phyloP scores from a whole-genome alignment of 2,797 vertebrate species.

The Chaetodon trifasciatus region DNA sequence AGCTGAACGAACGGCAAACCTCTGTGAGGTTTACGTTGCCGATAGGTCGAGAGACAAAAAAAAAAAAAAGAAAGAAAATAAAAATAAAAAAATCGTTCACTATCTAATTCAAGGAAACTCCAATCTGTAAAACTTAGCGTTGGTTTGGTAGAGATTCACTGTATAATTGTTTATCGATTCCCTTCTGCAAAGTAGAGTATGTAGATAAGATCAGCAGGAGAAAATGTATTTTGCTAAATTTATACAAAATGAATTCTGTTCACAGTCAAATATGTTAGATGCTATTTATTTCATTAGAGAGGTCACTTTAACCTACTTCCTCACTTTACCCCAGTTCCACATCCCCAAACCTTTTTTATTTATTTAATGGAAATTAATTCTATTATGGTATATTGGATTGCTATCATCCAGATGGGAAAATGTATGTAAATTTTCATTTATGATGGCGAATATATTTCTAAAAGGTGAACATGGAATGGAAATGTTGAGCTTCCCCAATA shows the following conservation, averaged over 20 bases:
- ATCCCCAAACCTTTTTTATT: slow-evolving; percentile 69
- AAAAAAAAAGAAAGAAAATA: slow-evolving; percentile 17
- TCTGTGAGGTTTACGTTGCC: slow-evolving; percentile 84
- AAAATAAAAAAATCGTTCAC: slow-evolving; percentile 45
- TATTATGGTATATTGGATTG: slow-evolving; percentile 74
- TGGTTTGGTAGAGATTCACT: slow-evolving; percentile 84
- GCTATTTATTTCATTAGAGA: slow-evolving; percentile 80
- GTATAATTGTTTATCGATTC: slow-evolving; percentile 84
- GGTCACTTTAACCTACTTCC: slow-evolving; percentile 73
- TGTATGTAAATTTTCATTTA: slow-evolving; percentile 74
- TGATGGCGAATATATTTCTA: slow-evolving; percentile 77
- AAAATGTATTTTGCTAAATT: slow-evolving; percentile 90
- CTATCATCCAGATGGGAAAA: slow-evolving; percentile 61
- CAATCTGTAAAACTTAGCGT: slow-evolving; percentile 83
- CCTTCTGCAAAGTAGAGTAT: slow-evolving; percentile 87
- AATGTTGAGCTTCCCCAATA: slow-evolving; percentile 56
- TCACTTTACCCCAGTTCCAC: slow-evolving; percentile 65
- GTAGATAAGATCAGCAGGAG: slow-evolving; percentile 86
- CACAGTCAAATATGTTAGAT: slow-evolving; percentile 78
- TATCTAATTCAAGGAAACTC: slow-evolving; percentile 78
- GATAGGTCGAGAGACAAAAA: slow-evolving; percentile 56
- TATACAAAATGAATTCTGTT: slow-evolving; percentile 83
- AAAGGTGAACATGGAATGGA: slow-evolving; percentile 66
- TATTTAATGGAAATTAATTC: slow-evolving; percentile 76
- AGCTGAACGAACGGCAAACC: slow-evolving; percentile 77